phyloP scores from a whole-genome alignment of 1,140 invertebrate species.

The Heliconius eleuchia region DNA sequence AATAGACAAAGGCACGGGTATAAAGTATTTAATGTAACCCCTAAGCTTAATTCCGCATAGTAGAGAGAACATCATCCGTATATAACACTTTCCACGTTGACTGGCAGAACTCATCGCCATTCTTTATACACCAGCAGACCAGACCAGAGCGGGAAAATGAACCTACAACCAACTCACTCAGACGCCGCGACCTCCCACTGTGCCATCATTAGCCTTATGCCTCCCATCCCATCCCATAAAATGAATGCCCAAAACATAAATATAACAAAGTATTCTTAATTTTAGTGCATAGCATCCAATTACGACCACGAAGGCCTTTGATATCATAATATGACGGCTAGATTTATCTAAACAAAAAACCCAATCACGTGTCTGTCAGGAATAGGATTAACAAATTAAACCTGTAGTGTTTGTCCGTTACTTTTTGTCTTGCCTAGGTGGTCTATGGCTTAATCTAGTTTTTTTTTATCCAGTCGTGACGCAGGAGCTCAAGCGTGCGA shows the following conservation, averaged over 20 bases:
- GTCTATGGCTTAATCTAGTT: conserved; percentile 18
- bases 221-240: background rate
- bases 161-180: background rate
- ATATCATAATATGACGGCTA: conserved; percentile 2
- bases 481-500: background rate
- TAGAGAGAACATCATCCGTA: no score
- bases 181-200: no score
- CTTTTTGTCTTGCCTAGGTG: conserved; percentile 29
- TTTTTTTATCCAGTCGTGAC: background rate
- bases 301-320: background rate
- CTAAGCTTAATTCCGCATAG: no score
- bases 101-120: no score
- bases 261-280: background rate
- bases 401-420: conserved; percentile 6
- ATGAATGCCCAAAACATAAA: background rate
- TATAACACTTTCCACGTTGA: no score
- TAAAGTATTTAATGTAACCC: no score
- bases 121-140: no score
- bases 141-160: background rate
- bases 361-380: conserved; percentile 20
- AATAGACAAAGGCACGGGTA: no score
- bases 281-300: background rate
- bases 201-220: no score
- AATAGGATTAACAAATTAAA: conserved; percentile 33
- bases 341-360: conserved; percentile 26